Evolutionary conservation across 2,113 vertebrate genomes (phyloP), one percentile per base, ranked within the genome.

Genomic region (Chlorodrepanis virens): DNA sequence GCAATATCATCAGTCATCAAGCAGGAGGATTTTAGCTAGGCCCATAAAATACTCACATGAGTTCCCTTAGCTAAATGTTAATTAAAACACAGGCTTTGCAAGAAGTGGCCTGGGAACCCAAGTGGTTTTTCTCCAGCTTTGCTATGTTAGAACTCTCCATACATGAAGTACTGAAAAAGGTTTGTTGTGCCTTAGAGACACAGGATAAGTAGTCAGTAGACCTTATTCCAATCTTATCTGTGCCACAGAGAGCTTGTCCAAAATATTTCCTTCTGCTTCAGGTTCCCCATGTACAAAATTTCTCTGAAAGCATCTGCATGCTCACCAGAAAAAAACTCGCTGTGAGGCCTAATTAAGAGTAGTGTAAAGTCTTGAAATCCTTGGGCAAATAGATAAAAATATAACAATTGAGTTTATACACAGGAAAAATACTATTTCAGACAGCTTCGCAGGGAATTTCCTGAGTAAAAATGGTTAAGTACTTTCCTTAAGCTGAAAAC

Each of bases 31-130:
- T 96, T 95, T 65, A 94, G 76, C 49, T 93, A 71, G 87, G 83
- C 76, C 92, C 90, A 49, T 96, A 96, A 96, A 93, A 96, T 61
- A 89, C 83, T 94, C 83, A 31, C 39, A 85, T 42, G 3, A 78
- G 90, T 92, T 96, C 94, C 56, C 72, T 87, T 83, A 94, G 92
- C 76, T 96, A 92, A 93, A 95, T 89, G 90, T 95, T 97, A 96
- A 97, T 97, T 97, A 97, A 96, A 96, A 92, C 79, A 92, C 31
- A 76, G 69, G 35, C 60, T 95, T 92, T 94, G 49, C 56, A 87
- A 67, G 56, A 96, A 89, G 60, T 90, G 85, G 79, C 49, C 83
- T 49, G 49, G 85, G 90, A 93, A 54, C 64, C 42, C 64, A 40
- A 57, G 71, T 40, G 79, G 20, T 92, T 96, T 92, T 95, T 81